phyloP scores from a whole-genome alignment of 2,797 vertebrate species.

The Malacoctenus gilli region DNA sequence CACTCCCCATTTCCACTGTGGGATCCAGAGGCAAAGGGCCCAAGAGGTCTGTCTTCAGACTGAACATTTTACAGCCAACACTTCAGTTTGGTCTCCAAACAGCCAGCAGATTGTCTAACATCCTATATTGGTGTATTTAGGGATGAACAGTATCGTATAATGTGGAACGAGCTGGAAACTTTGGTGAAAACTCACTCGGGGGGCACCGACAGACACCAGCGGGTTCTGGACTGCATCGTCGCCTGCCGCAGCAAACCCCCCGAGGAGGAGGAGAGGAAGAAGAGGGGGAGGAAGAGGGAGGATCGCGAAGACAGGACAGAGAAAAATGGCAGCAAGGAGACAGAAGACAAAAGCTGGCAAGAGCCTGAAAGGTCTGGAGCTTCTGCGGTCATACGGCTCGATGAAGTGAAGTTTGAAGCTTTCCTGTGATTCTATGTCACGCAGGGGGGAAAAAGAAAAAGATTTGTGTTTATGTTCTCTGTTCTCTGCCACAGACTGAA shows the following conservation, averaged over 20 bases:
- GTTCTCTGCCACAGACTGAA: constrained; percentile 82
- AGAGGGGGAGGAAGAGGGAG: constrained; percentile 95
- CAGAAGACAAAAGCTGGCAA: constrained; percentile 92
- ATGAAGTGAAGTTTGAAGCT: too few relatives aligned
- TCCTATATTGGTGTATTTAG: constrained; percentile 65
- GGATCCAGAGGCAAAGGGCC: constrained; percentile 98
- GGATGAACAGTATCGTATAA: constrained; percentile 97
- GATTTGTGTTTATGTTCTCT: background rate
- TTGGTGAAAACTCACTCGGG: constrained; percentile 91
- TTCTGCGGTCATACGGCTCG: too few relatives aligned
- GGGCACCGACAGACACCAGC: constrained; percentile 92
- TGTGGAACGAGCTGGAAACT: constrained; percentile 99
- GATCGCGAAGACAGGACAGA: constrained; percentile 94
- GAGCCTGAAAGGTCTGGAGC: constrained; percentile 88
- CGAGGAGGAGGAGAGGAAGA: constrained; percentile 96
- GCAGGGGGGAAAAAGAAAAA: too few relatives aligned
- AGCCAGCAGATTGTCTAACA: background rate
- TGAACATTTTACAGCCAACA: background rate
- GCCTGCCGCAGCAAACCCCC: constrained; percentile 97
- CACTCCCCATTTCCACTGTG: constrained; percentile 96
- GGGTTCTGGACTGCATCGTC: constrained; percentile 92
- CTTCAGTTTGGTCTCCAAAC: background rate
- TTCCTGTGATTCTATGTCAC: too few relatives aligned
- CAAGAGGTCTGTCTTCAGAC: constrained; percentile 84
- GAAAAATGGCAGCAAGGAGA: constrained; percentile 89